Evolutionary conservation across 2,888 invertebrate genomes (phyloP), one percentile per base, ranked within the genome.

Genomic region (Listrodromus nycthemerus): DNA sequence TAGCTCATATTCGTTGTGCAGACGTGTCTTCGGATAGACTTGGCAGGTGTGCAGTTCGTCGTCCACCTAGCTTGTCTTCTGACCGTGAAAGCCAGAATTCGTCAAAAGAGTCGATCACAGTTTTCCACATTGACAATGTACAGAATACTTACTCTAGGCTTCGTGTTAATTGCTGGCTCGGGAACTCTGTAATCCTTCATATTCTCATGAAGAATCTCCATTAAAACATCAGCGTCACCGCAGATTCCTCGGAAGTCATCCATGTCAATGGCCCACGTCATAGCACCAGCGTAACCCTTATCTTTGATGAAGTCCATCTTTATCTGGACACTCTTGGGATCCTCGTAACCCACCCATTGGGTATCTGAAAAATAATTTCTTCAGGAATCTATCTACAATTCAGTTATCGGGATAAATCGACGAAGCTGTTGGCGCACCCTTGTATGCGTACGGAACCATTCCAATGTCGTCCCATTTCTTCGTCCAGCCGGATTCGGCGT

Each of bases 181-280:
- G 97, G 97, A 7, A 97, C 97, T 2, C 90, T 91, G 88, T 92
- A 92, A 33, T 87, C 94, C 80, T 95, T 95, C 97, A 98, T 96
- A 89, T 95, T 96, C 30, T 96, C 95, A 89, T 96, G 94, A 67
- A 98, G 94, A 73, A 97, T 95, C 83, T 96, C 96, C 85, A 97
- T 96, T 10, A 98, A 93, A 0, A 96, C 95, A 92, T 98, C 97
- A 89, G 95, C 95, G 0, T 95, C 95, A 0, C 98, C 98, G 89
- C 98, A 98, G 0, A 97, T 91, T 0, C 97, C 98, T 80, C 95
- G 95, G 92, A 98, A 98, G 92, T 98, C 98, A 82, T 98, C 98
- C 98, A 98, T 97, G 88, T 97, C 97, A 66, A 98, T 96, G 30
- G 98, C 98, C 98, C 98, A 98, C 21, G 96, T 96, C 98, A 98